Evolutionary conservation across 2,113 vertebrate species (phyloP), one percentile per base, ranked within the genome.

Genomic region (Budorcas taxicolor): DNA sequence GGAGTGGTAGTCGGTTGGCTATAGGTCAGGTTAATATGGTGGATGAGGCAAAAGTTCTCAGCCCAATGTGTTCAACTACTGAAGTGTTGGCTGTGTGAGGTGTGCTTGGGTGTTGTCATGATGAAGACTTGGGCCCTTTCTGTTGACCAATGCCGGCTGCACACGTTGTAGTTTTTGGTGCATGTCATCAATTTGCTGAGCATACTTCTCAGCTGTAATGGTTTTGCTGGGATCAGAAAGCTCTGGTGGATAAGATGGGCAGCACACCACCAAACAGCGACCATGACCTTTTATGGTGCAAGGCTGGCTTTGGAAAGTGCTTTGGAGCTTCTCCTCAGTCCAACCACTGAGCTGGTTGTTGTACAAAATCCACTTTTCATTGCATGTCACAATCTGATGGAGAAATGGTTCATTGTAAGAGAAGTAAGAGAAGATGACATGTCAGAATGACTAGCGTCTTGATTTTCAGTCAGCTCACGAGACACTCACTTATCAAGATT

Each of bases 241-340:
- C 5, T 40, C 19, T 71, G 13, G n/a, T 40, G 19, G n/a, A 71
- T 71, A 23, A 71, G 36, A 71, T 19, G 33, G 62, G 62, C 62
- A 67, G 33, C 62, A 67, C 33, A 19, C 67, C 67, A 40, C n/a
- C 67, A 71, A 36, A 71, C n/a, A 12, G 67, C 1, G 10, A 71
- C 10, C 19, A 13, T 12, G n/a, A 71, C 19, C 10, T 71, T 71
- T 12, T 40, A 71, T 40, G 67, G 67, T 12, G 67, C n/a, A 71
- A 71, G 10, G 10, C 2, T 40, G 67, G 67, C n/a, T 71, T 40
- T 40, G n/a, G 67, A 71, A 23, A 40, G 67, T 71, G 67, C 67
- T 71, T 40, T 71, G 67, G 67, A 23, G 67, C 19, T 23, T 23
- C n/a, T 40, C 67, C n/a, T 71, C n/a, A 0, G n/a, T 71, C 19